Evolutionary conservation across 2,888 invertebrate genomes (phyloP).

Genomic region (Xiphydria camelus): DNA sequence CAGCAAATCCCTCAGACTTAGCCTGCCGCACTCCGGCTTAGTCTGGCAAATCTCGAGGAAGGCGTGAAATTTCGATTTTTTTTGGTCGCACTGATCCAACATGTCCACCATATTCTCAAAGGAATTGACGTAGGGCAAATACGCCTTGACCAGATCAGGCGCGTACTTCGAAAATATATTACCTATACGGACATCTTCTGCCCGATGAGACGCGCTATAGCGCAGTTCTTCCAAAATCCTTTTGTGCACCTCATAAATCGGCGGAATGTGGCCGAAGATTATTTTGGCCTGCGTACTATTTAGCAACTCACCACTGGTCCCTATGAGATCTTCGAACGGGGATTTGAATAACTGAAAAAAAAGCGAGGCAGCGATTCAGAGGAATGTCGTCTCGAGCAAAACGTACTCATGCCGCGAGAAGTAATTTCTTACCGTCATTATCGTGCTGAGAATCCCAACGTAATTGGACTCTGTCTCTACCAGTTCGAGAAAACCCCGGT

Average conservation of each 20-base stretch:
- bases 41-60: slow-evolving; percentile 95
- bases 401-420: not conserved
- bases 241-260: slow-evolving; percentile 91
- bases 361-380: slow-evolving; percentile 12
- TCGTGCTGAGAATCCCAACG: slow-evolving; percentile 90
- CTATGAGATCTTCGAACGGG: slow-evolving; percentile 83
- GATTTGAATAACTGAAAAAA: slow-evolving; percentile 84
- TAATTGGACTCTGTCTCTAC: slow-evolving; percentile 97
- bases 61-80: slow-evolving; percentile 95
- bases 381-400: not conserved
- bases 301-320: slow-evolving; percentile 69
- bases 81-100: slow-evolving; percentile 86
- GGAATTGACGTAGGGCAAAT: slow-evolving; percentile 98
- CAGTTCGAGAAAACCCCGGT: slow-evolving; percentile 87
- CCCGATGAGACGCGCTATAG: slow-evolving; percentile 74
- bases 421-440: slow-evolving; percentile 82
- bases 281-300: slow-evolving; percentile 91
- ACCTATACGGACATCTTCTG: slow-evolving; percentile 85
- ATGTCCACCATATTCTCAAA: slow-evolving; percentile 97
- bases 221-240: slow-evolving; percentile 67
- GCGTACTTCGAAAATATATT: slow-evolving; percentile 86
- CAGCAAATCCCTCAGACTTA: slow-evolving; percentile 92
- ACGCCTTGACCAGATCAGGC: slow-evolving; percentile 87
- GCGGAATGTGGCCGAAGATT: slow-evolving; percentile 93
- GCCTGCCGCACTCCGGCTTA: slow-evolving; percentile 93